phyloP scores from a whole-genome alignment of 2,113 vertebrate genomes.

The Calypte anna region DNA sequence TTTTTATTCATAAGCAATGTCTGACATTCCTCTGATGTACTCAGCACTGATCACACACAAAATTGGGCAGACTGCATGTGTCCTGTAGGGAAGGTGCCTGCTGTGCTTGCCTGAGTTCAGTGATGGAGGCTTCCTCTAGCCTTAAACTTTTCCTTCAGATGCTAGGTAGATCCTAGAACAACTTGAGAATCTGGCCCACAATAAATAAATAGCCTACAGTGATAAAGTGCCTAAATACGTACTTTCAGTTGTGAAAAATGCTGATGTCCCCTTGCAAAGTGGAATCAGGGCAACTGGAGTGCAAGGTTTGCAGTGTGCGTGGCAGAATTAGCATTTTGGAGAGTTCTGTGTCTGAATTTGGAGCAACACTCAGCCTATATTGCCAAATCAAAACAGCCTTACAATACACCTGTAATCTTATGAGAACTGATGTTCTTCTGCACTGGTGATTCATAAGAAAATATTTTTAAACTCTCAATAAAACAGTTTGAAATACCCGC shows the following conservation, averaged over 20 bases:
- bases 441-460: background rate
- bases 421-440: background rate
- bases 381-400: background rate
- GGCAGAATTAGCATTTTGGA: background rate
- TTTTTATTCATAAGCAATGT: background rate
- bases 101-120: background rate
- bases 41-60: background rate
- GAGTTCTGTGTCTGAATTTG: background rate
- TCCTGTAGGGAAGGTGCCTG: background rate
- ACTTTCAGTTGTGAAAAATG: background rate
- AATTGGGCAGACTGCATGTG: background rate
- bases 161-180: background rate
- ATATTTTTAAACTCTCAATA: background rate
- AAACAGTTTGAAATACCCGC: background rate
- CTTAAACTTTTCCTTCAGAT: background rate
- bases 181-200: background rate
- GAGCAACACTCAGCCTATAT: background rate
- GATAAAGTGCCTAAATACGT: background rate
- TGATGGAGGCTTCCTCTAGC: background rate
- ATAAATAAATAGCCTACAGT: background rate
- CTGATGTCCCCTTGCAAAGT: background rate
- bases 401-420: background rate
- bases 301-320: accelerated
- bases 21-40: background rate
- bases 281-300: background rate